A percentile compares a stretch with the other conserved stretches of the same genome.
phyloP scores from a whole-genome alignment of 1,140 invertebrate species.

The Neoseiulus cucumeris region DNA sequence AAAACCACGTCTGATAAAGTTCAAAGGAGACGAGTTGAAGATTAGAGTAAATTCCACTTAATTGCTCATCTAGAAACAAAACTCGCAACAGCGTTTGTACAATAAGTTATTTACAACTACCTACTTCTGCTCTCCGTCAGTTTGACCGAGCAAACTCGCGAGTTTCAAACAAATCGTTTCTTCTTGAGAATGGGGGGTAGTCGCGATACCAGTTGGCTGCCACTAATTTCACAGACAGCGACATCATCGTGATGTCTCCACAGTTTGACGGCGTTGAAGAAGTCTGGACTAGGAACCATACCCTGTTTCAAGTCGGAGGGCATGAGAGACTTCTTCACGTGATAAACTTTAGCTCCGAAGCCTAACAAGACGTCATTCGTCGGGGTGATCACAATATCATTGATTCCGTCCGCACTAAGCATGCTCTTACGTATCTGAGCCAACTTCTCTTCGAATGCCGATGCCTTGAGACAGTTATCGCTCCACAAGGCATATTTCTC shows the following conservation, averaged over 20 bases:
- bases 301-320: background rate
- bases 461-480: background rate
- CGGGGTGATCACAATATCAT: background rate
- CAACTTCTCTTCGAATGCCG: background rate
- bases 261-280: background rate
- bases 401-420: background rate
- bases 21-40: no score
- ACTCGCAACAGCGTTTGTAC: no score
- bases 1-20: no score
- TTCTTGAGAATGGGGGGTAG: background rate
- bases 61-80: no score
- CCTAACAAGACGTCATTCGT: background rate
- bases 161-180: constrained; percentile 7
- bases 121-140: no score
- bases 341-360: background rate
- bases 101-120: no score
- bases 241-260: background rate
- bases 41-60: no score
- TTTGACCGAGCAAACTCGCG: background rate
- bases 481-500: background rate
- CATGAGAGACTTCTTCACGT: background rate
- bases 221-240: background rate
- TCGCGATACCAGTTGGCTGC: background rate
- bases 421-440: background rate
- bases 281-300: background rate